A percentile compares a stretch with the other conserved stretches of the same genome.
These are phyloP conservation scores for Endotricha flammealis DNA, from an alignment of 2,888 invertebrate species.

Conservation along the genomic window DNA sequence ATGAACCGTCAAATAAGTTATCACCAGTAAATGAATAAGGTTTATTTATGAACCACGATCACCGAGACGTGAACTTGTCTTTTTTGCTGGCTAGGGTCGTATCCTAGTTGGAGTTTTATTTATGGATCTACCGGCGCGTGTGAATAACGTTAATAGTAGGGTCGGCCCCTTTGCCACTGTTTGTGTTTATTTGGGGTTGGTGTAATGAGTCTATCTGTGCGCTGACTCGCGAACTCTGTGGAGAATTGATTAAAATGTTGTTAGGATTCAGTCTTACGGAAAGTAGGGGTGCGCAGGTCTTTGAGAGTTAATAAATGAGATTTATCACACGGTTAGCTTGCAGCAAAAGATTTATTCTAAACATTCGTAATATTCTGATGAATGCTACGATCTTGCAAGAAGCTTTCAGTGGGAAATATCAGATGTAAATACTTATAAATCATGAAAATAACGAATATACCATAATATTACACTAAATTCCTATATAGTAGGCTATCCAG, in stretches of 20 bases:
- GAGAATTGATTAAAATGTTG: conserved; percentile 78
- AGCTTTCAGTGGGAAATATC: too few species aligned
- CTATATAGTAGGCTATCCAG: too few species aligned
- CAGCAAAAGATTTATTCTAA: conserved; percentile 4
- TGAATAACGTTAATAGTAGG: conserved; percentile 75
- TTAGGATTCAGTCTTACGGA: conserved; percentile 69
- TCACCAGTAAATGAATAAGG: conserved; percentile 73
- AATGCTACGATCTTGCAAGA: too few species aligned
- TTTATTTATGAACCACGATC: conserved; percentile 70
- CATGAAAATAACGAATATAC: too few species aligned
- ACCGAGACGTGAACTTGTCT: conserved; percentile 61
- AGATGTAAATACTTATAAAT: too few species aligned
- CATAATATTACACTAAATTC: too few species aligned
- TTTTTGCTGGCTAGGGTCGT: conserved; percentile 63
- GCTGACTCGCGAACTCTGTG: conserved; percentile 75
- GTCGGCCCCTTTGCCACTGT: conserved; percentile 71
- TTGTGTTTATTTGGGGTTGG: conserved; percentile 76
- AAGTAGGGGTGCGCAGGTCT: conserved; percentile 56
- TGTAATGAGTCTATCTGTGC: conserved; percentile 75
- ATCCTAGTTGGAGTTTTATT: conserved; percentile 63
- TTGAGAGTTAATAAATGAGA: conserved; percentile 53
- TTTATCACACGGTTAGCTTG: conserved; percentile 33
- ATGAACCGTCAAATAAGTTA: conserved; percentile 76
- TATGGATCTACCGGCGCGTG: conserved; percentile 73
- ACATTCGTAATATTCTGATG: too few species aligned